These are phyloP conservation scores for Tauraco hartlaubi DNA, from an alignment of 2,797 vertebrate species.

Conservation along the genomic window DNA sequence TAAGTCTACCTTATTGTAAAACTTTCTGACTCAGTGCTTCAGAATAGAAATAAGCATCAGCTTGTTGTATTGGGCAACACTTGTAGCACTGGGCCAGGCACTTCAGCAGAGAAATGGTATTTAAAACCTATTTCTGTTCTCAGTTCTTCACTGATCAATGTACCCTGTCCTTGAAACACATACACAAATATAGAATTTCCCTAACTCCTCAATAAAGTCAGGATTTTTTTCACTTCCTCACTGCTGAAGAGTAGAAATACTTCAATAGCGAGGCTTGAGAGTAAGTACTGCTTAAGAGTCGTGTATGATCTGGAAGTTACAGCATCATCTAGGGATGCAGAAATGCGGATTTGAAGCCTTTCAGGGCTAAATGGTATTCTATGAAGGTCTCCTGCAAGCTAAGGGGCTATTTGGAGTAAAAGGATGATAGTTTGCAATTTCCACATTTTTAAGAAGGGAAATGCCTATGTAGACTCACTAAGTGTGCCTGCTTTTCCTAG, in stretches of 20 bases:
- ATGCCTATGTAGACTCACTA: neutral
- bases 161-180: neutral
- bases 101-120: neutral
- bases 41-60: neutral
- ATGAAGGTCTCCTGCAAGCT: neutral
- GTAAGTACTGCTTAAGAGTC: neutral
- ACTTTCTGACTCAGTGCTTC: neutral
- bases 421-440: neutral
- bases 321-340: neutral
- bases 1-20: neutral
- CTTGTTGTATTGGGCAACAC: neutral
- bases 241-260: neutral
- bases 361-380: neutral
- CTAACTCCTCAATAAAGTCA: neutral
- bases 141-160: neutral
- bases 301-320: neutral
- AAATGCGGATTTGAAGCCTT: neutral
- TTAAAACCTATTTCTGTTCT: neutral
- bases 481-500: neutral
- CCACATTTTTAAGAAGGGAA: neutral
- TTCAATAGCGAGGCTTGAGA: neutral
- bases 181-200: neutral
- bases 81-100: neutral
- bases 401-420: neutral
- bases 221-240: neutral